Percentiles rank a stretch among this genome's conserved stretches.
Conservation (phyloP, 2,113 vertebrate genomes). For the mouse (Mus musculus) region DNA sequence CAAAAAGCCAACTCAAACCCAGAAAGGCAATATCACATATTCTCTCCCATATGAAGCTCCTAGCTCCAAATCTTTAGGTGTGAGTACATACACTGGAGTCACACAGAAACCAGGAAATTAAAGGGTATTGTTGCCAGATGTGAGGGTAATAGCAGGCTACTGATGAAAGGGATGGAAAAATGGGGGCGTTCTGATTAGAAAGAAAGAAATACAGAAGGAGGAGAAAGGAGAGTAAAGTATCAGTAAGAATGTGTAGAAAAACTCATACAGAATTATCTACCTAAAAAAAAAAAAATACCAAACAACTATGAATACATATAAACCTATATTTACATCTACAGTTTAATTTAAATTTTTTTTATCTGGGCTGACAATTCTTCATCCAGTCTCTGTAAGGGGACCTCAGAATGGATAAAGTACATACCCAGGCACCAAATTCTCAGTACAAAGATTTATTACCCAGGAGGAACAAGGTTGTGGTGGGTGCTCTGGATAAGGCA, state of each 20-base stretch:
- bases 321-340: not conserved
- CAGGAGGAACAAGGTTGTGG: not conserved
- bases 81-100: not conserved
- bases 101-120: not conserved
- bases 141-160: not conserved
- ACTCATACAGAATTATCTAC: not conserved
- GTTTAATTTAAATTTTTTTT: not conserved
- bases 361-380: not conserved
- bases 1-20: not conserved
- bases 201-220: not conserved
- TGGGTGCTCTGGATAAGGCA: not conserved
- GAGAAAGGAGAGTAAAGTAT: not conserved
- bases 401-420: not conserved
- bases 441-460: not conserved
- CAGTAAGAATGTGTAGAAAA: not conserved
- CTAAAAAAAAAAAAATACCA: not conserved
- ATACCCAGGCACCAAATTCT: not conserved
- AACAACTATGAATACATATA: not conserved
- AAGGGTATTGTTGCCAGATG: not conserved
- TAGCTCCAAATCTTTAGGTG: not conserved
- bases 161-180: not conserved
- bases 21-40: not conserved
- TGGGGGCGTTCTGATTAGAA: not conserved
- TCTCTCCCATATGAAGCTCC: not conserved
- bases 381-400: not conserved